These are phyloP conservation scores for Rhopalosiphum nymphaeae DNA, from an alignment of 2,888 invertebrate genomes.

Conservation along the genomic window DNA sequence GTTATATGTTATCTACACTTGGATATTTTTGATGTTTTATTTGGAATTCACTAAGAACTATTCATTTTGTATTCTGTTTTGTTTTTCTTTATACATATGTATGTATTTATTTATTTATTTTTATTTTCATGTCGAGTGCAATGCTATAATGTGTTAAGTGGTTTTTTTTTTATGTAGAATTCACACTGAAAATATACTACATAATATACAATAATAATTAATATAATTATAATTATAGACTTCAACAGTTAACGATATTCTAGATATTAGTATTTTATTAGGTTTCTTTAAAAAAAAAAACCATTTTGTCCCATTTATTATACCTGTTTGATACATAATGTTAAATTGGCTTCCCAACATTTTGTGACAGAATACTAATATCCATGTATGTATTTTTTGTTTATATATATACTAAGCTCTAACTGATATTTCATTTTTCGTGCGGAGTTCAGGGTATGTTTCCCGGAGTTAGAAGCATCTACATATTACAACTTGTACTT, in stretches of 20 bases:
- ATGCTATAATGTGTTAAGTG: constrained; percentile 61
- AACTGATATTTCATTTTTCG: constrained; percentile 65
- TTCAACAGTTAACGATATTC: constrained; percentile 56
- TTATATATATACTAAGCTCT: constrained; percentile 60
- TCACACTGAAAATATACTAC: constrained; percentile 54
- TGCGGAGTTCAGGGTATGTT: constrained; percentile 65
- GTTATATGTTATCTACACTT: constrained; percentile 27
- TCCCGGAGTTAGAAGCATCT: constrained; percentile 64
- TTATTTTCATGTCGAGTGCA: constrained; percentile 59
- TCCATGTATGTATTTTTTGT: constrained; percentile 62
- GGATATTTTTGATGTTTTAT: constrained; percentile 40
- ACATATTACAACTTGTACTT: constrained; percentile 64
- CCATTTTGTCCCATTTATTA: constrained; percentile 51
- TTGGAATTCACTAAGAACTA: constrained; percentile 56
- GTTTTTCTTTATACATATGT: constrained; percentile 54
- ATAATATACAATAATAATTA: constrained; percentile 61
- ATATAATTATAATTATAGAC: constrained; percentile 63
- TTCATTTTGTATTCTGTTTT: constrained; percentile 53
- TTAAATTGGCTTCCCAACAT: constrained; percentile 58
- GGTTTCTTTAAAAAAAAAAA: constrained; percentile 49
- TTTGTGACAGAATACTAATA: constrained; percentile 62
- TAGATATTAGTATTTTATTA: constrained; percentile 58
- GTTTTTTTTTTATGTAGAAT: constrained; percentile 59
- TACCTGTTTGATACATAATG: constrained; percentile 51
- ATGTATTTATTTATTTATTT: constrained; percentile 60